Conservation (phyloP, 2,113 vertebrate species). For the Pygoscelis adeliae region DNA sequence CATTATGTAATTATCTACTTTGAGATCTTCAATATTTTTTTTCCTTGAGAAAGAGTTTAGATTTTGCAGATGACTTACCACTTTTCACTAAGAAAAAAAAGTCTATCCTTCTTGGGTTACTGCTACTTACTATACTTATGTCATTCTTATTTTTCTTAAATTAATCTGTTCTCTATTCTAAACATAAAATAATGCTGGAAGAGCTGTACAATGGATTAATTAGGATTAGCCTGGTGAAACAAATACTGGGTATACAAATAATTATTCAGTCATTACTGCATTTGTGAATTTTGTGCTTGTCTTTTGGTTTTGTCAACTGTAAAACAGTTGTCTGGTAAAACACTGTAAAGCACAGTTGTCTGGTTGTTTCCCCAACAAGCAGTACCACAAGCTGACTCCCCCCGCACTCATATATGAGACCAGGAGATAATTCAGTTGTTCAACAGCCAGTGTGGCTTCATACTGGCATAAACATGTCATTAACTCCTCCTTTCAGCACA, state of each 20-base stretch:
- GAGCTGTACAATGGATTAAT: not conserved
- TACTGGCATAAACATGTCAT: not conserved
- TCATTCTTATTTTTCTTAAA: not conserved
- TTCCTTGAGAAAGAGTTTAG: not conserved
- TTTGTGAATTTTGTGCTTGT: not conserved
- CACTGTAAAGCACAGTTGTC: not conserved
- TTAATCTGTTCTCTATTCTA: not conserved
- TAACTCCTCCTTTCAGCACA: not conserved
- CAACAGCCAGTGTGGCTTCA: not conserved
- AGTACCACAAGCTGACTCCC: not conserved
- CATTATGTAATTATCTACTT: not conserved
- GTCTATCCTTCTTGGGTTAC: not conserved
- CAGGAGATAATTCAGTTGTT: not conserved
- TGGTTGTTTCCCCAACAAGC: not conserved
- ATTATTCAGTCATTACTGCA: not conserved
- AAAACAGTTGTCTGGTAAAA: not conserved
- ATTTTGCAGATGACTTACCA: not conserved
- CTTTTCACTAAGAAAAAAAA: not conserved
- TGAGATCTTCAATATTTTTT: not conserved
- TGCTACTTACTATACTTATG: not conserved
- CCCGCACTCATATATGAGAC: not conserved
- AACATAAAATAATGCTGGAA: not conserved
- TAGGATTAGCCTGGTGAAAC: not conserved
- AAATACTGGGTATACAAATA: not conserved
- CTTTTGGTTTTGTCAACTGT: not conserved